Evolutionary conservation across 1,140 invertebrate species (phyloP), one percentile per base, ranked within the genome.

Genomic region (Melipona quadrifasciata): DNA sequence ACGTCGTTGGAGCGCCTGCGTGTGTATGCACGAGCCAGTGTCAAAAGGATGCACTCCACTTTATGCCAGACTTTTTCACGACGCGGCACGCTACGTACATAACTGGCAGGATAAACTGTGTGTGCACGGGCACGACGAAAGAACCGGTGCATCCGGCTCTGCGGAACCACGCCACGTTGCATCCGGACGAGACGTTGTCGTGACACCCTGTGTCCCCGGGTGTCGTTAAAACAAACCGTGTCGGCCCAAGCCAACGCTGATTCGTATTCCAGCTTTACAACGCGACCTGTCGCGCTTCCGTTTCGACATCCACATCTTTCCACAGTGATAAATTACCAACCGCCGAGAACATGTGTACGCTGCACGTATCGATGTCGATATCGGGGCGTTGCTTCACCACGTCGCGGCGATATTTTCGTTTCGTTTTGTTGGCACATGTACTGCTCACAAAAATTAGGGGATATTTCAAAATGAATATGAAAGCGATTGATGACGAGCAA

Each of bases 1-100:
- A 84, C 77, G 87, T 77, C 87, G 53, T 39, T 76, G 0, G 31
- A 31, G 65, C 72, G 39, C 77, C 55, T 71, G 27, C 82, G 82
- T 47, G 39, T 6, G 27, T 84, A 82, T 31, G 31, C 31, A 31
- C 82, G 70, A 77, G n/a, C 57, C 65, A 3, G 34, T 39, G 84
- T 86, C 78, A 79, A 89, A 90, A 88, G 86, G 89, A 86, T 88
- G 80, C 71, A 70, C 75, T 82, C 72, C 76, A 51, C 61, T 57
- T 75, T 77, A 72, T 76, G 53, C 80, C 34, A 64, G 86, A 75
- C 39, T 88, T 64, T 89, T 85, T 64, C 67, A 55, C 82, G 16
- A 24, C 19, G 24, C 16, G 19, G 21, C 34, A 57, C 21, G 31
- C 24, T 53, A 55, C 58, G 64, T 55, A 55, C 58, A 55, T 55